Evolutionary conservation across 2,888 invertebrate species (phyloP).

Genomic region (Zaprionus bogoriensis): DNA sequence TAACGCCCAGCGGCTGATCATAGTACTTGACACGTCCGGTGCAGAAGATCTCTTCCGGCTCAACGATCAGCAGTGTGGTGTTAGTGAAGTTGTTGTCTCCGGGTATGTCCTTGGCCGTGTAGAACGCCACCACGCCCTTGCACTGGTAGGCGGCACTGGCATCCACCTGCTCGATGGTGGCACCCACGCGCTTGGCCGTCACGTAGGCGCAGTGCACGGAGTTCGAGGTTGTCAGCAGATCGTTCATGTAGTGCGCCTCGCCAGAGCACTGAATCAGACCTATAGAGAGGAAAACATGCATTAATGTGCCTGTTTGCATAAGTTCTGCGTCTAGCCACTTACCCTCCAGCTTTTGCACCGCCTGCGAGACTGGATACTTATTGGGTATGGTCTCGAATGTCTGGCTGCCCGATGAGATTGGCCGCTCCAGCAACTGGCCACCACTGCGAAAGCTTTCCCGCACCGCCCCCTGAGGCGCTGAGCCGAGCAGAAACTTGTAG

Average conservation of each 20-base stretch:
- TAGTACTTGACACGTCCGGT: conserved; percentile 84
- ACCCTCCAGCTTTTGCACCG: conserved; percentile 90
- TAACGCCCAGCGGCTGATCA: conserved; percentile 89
- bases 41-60: conserved; percentile 81
- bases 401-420: conserved; percentile 87
- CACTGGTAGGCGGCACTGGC: conserved; percentile 84
- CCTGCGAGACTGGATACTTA: conserved; percentile 89
- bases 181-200: conserved; percentile 85
- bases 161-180: conserved; percentile 73
- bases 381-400: conserved; percentile 87
- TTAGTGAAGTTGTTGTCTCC: conserved; percentile 81
- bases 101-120: conserved; percentile 87
- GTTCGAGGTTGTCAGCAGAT: conserved; percentile 87
- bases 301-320: too few species aligned
- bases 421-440: conserved; percentile 85
- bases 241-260: conserved; percentile 90
- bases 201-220: conserved; percentile 85
- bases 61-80: conserved; percentile 82
- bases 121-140: conserved; percentile 85
- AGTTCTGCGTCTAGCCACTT: conserved; percentile 55
- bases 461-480: conserved; percentile 84
- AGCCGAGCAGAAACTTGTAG: conserved; percentile 88
- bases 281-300: neutral
- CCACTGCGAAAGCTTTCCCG: conserved; percentile 37
- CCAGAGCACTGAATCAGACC: conserved; percentile 86